A percentile compares a stretch with the other conserved stretches of the same genome.
These are phyloP conservation scores for Triplophysa siluroides DNA, from an alignment of 2,113 vertebrate species.

Conservation along the genomic window DNA sequence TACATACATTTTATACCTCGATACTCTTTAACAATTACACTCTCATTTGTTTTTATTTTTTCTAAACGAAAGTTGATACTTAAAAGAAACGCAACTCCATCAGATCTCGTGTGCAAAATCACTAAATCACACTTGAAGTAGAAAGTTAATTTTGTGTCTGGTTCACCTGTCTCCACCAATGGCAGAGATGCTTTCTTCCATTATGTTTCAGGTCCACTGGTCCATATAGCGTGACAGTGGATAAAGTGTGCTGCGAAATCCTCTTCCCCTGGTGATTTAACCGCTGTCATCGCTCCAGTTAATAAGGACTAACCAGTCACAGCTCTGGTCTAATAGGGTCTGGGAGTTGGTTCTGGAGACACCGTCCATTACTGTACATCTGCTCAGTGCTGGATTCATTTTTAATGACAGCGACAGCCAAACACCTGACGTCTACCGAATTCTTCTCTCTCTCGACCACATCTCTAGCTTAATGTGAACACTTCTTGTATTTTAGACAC, in stretches of 20 bases:
- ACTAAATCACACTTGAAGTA: too few species aligned
- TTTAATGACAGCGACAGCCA: neutral
- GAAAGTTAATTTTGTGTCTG: too few species aligned
- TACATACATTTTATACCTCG: too few species aligned
- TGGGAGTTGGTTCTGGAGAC: slow-evolving; percentile 3
- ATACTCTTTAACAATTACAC: too few species aligned
- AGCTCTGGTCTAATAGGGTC: slow-evolving; percentile 37
- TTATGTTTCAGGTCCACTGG: neutral
- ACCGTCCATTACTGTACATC: neutral
- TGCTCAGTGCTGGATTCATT: neutral
- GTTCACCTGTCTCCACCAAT: neutral
- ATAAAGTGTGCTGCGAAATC: neutral
- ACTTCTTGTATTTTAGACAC: too few species aligned
- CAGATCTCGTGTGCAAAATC: too few species aligned
- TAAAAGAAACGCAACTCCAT: too few species aligned
- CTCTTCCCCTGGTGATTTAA: neutral
- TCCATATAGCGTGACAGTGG: neutral
- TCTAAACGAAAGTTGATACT: too few species aligned
- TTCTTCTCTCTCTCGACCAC: neutral
- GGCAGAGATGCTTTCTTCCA: neutral
- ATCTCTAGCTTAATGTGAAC: too few species aligned
- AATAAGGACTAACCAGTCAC: slow-evolving; percentile 35
- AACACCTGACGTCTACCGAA: neutral
- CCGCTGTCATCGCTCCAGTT: slow-evolving; percentile 31
- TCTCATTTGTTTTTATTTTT: too few species aligned